phyloP scores from a whole-genome alignment of 2,113 vertebrate species.

The Crypturellus undulatus region DNA sequence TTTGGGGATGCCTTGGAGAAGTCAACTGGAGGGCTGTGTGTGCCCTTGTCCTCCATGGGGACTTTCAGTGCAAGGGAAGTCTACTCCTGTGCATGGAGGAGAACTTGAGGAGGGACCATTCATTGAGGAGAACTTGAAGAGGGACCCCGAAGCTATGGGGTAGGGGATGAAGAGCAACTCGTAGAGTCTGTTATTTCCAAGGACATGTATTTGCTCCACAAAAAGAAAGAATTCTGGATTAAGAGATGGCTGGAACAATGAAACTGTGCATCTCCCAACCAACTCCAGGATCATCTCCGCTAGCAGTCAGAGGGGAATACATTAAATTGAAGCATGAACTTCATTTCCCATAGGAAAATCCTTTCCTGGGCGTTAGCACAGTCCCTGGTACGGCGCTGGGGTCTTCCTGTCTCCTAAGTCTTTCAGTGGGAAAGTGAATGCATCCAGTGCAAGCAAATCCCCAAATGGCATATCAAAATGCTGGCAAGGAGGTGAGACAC shows the following conservation, averaged over 20 bases:
- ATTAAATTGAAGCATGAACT: background rate
- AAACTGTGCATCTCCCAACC: background rate
- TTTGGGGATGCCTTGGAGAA: background rate
- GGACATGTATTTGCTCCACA: background rate
- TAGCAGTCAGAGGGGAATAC: background rate
- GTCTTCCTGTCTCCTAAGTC: accelerated
- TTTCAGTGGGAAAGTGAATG: background rate
- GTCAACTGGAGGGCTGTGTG: background rate
- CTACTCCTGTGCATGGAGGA: accelerated
- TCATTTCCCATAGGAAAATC: background rate
- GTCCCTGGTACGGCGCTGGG: background rate
- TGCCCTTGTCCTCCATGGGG: background rate
- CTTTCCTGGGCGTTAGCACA: background rate
- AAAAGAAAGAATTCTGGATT: background rate
- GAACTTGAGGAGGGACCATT: background rate
- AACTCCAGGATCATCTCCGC: background rate
- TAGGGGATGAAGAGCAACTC: background rate
- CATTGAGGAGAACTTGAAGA: background rate
- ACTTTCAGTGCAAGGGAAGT: background rate
- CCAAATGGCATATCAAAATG: background rate
- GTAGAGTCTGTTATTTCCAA: background rate
- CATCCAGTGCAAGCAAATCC: background rate
- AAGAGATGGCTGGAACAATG: background rate
- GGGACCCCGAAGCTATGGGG: background rate
- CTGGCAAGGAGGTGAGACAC: background rate